Percentiles rank a stretch among this genome's conserved stretches.
These are phyloP conservation scores for Leptothorax acervorum DNA, from an alignment of 2,888 invertebrate species.

Conservation along the genomic window DNA sequence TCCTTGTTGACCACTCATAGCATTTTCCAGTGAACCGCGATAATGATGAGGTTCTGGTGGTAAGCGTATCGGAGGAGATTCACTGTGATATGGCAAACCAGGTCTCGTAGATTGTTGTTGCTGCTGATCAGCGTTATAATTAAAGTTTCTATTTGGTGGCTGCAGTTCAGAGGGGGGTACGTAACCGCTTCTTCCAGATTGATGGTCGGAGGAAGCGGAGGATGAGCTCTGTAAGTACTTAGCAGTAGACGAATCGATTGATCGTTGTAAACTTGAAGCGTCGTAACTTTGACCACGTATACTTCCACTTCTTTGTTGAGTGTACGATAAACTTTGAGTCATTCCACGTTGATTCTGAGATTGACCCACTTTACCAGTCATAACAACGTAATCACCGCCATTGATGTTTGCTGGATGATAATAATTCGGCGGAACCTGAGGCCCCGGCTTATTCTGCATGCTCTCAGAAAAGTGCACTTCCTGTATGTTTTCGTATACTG, in stretches of 20 bases:
- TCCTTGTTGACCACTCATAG: constrained; percentile 66
- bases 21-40: constrained; percentile 74
- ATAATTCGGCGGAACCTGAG: constrained; percentile 84
- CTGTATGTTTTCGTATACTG: constrained; percentile 89
- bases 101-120: constrained; percentile 79
- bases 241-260: constrained; percentile 66
- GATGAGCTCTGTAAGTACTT: constrained; percentile 78
- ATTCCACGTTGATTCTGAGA: constrained; percentile 76
- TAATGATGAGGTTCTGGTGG: constrained; percentile 81
- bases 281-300: constrained; percentile 82
- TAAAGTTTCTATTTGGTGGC: constrained; percentile 76
- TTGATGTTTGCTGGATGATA: constrained; percentile 89
- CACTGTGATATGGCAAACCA: constrained; percentile 79
- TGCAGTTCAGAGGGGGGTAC: constrained; percentile 84
- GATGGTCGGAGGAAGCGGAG: constrained; percentile 78
- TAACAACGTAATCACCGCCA: constrained; percentile 92
- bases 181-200: constrained; percentile 81
- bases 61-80: constrained; percentile 79
- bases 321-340: constrained; percentile 71
- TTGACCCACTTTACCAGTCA: constrained; percentile 89
- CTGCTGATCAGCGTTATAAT: constrained; percentile 77
- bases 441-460: constrained; percentile 84
- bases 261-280: constrained; percentile 75
- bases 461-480: constrained; percentile 85
- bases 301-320: constrained; percentile 70